Conservation (phyloP, 35 echinoderm and acorn worm genomes). For the Lytechinus variegatus region DNA sequence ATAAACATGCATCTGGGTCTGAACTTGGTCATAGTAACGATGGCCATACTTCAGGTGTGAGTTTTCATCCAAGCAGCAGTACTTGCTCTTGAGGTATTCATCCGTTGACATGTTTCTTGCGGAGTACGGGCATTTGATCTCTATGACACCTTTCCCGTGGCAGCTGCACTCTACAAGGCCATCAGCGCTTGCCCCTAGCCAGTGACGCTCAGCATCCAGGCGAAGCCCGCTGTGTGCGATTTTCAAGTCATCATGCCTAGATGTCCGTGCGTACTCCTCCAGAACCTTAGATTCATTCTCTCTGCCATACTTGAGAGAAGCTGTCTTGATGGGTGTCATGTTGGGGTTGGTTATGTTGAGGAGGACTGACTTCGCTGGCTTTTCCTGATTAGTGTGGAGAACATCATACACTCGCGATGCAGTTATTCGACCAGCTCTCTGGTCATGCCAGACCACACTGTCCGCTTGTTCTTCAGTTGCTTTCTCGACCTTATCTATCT, state of each 20-base stretch:
- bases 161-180: constrained; percentile 16
- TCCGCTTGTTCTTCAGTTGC: not conserved
- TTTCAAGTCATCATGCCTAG: not conserved
- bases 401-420: constrained; percentile 1
- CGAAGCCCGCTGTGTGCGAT: not conserved
- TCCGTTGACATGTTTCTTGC: not conserved
- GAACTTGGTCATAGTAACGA: not conserved
- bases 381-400: not conserved
- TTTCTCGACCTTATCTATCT: not conserved
- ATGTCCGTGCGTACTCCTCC: not conserved
- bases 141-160: not conserved
- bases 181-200: not conserved
- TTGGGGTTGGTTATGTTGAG: not conserved
- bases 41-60: constrained; percentile 1
- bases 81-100: constrained; percentile 22
- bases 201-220: constrained; percentile 34
- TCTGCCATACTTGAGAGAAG: not conserved
- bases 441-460: not conserved
- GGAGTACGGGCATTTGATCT: constrained; percentile 17
- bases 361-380: not conserved
- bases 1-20: constrained; percentile 4
- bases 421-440: not conserved
- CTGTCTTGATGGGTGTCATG: not conserved
- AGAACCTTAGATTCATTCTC: not conserved
- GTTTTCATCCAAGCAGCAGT: constrained; percentile 8